These are phyloP conservation scores for Rhagoletis zephyria DNA, from an alignment of 1,140 invertebrate species.

Conservation along the genomic window DNA sequence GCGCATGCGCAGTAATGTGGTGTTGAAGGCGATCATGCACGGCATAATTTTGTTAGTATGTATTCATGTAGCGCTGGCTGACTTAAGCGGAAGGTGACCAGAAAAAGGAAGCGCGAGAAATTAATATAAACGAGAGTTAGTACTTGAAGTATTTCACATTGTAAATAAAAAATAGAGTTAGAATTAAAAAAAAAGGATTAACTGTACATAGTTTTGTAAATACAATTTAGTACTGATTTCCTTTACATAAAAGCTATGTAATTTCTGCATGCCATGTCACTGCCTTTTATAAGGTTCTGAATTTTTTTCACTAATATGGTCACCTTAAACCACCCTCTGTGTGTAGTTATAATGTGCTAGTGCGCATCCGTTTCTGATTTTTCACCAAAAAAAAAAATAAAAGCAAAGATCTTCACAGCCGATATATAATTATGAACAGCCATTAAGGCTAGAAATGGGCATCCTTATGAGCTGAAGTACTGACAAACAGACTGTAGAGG, in stretches of 20 bases:
- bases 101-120: not conserved
- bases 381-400: not conserved
- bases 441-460: not conserved
- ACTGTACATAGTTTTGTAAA: no score
- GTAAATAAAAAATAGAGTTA: not conserved
- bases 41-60: not conserved
- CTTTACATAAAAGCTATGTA: no score
- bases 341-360: not conserved
- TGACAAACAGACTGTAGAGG: not conserved
- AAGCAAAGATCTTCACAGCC: not conserved
- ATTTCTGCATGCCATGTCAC: no score
- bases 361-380: conserved; percentile 19
- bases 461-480: not conserved
- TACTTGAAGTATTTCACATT: no score
- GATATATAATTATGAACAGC: not conserved
- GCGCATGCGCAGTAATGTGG: not conserved
- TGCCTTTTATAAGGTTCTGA: no score
- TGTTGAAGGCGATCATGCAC: not conserved
- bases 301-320: not conserved
- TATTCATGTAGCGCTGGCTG: not conserved
- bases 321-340: conserved; percentile 12
- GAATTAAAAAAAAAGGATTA: not conserved
- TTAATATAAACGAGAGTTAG: not conserved
- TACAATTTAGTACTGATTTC: no score
- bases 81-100: not conserved